Conservation (phyloP, 2,888 invertebrate species). For the Drosophila algonquin region DNA sequence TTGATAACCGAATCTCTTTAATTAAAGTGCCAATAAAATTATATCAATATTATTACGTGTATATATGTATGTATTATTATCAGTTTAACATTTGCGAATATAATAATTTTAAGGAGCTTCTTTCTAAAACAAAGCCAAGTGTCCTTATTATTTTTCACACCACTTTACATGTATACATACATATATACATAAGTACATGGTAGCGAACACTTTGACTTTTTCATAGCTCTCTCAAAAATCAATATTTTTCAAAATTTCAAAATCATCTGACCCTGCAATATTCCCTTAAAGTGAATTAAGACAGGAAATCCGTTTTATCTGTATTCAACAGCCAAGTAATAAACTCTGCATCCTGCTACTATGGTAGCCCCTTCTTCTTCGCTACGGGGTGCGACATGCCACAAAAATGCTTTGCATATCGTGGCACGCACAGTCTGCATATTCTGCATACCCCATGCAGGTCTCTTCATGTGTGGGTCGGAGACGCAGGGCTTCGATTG, state of each 20-base stretch:
- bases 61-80: too few species aligned
- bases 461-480: not conserved
- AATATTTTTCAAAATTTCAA: too few species aligned
- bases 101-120: too few species aligned
- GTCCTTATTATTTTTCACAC: too few species aligned
- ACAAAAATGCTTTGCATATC: not conserved
- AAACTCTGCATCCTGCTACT: not conserved
- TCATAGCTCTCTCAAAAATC: too few species aligned
- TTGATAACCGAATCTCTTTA: not conserved
- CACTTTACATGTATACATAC: too few species aligned
- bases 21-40: not conserved
- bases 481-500: not conserved
- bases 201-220: too few species aligned
- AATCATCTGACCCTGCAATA: not conserved
- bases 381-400: not conserved
- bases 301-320: not conserved
- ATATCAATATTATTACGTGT: not conserved
- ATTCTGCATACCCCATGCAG: not conserved
- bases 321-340: not conserved
- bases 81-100: too few species aligned
- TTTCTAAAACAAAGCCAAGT: too few species aligned
- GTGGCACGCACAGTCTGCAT: slow-evolving; percentile 1
- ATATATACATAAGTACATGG: too few species aligned
- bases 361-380: not conserved
- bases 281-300: not conserved